Evolutionary conservation across 1,140 invertebrate species (phyloP), one percentile per base, ranked within the genome.

Genomic region (Drosophila bocqueti): DNA sequence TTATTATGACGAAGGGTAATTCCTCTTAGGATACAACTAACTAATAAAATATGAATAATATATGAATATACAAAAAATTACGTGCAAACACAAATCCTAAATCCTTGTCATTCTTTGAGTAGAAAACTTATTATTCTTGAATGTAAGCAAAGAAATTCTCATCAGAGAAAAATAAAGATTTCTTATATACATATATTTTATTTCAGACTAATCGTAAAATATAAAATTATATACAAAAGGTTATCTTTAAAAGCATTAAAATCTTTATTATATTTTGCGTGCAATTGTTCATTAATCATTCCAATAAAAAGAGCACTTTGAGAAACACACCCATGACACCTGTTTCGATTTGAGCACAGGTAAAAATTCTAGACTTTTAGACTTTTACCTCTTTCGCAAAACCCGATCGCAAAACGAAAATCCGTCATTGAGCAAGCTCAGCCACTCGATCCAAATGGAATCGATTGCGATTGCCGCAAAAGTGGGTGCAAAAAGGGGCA

Each of bases 331-430:
- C 75, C 74, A 45, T 36, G 36, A 55, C 62, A 82, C 79, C 68
- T 85, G 79, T 67, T 74, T 15, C 13, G 55, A 60, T 38, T 52
- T 8, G 50, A 55, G 42, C 26, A 42, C 36, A 31, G 55, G 64
- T 40, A 52, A 52, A 58, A 68, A 86, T 86, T 86, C 83, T 87
- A 76, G 46, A 62, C 66, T 79, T 73, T 86, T 82, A 76, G 49
- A 61, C 71, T 83, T 73, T 86, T 83, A 79, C 83, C 64, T 86
- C 79, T 87, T 85, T 86, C 69, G 83, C 78, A 85, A 86, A 64
- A 40, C 43, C 9, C 38, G 52, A 55, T 55, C 52, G 52, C 52
- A 55, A 42, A 66, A 64, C 69, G 40, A 82, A 76, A 87, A 80
- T 83, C 76, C 71, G 65, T 59, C 71, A 78, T 89, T 81, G 73